Conservation (phyloP, 2,888 invertebrate species). For the Pandemis cinnamomeana region DNA sequence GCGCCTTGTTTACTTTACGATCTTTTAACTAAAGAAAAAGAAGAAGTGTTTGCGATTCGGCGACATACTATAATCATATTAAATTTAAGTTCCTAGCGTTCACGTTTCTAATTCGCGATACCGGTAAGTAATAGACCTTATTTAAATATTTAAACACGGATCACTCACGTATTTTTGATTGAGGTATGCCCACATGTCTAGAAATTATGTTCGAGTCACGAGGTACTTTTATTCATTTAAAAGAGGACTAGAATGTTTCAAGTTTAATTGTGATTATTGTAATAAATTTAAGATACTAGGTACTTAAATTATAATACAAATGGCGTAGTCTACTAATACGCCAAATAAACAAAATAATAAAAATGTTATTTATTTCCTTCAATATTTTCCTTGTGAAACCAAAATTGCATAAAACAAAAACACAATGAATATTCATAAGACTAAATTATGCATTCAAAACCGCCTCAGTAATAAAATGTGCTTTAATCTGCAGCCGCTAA, state of each 20-base stretch:
- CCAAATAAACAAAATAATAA: background rate
- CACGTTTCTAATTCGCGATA: background rate
- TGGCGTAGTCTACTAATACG: background rate
- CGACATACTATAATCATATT: conserved; percentile 1
- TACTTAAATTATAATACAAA: background rate
- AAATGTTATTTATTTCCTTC: background rate
- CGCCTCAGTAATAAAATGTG: conserved; percentile 30
- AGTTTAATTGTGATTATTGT: background rate
- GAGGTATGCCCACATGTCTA: no score
- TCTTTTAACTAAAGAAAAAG: conserved; percentile 19
- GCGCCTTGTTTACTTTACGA: conserved; percentile 32
- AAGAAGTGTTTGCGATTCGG: conserved; percentile 5
- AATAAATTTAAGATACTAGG: background rate
- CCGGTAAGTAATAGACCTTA: conserved; percentile 15
- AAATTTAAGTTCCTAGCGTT: background rate
- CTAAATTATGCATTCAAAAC: conserved; percentile 25
- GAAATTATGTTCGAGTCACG: no score
- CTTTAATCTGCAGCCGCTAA: conserved; percentile 35
- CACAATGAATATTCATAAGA: conserved; percentile 23
- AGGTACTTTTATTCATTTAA: no score
- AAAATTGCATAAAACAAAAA: conserved; percentile 30
- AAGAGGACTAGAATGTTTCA: background rate
- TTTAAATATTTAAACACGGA: no score
- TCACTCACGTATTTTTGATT: no score
- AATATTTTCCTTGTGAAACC: conserved; percentile 32